Conservation (phyloP, 2,888 invertebrate genomes). For the Zhuqinia jingwanae region DNA sequence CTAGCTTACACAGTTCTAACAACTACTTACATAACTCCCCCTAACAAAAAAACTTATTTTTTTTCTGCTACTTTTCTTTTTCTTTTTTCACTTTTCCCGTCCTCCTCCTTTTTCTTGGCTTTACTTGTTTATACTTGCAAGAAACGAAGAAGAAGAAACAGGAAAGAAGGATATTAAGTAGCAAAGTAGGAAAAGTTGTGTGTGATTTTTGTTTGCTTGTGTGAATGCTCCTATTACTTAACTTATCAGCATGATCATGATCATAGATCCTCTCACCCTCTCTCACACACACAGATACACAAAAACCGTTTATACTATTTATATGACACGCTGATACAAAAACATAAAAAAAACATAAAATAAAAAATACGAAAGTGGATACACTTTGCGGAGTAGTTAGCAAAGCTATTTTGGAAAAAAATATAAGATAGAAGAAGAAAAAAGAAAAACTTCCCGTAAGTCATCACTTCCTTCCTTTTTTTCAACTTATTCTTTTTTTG, state of each 20-base stretch:
- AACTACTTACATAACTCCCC: neutral
- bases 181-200: neutral
- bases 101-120: neutral
- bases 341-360: neutral
- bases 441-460: constrained; percentile 38
- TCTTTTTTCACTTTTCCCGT: neutral
- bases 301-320: too few relatives aligned
- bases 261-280: constrained; percentile 4
- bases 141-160: neutral
- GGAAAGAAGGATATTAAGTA: too few relatives aligned
- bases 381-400: neutral
- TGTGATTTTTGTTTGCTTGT: constrained; percentile 30
- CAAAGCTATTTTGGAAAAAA: neutral
- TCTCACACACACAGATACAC: neutral
- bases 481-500: constrained; percentile 9
- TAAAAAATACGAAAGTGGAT: neutral
- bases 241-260: constrained; percentile 6
- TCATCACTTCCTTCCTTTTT: constrained; percentile 56
- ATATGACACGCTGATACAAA: neutral
- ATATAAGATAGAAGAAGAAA: too few relatives aligned
- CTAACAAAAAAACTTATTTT: neutral
- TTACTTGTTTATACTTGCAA: constrained; percentile 31
- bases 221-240: constrained; percentile 16
- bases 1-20: neutral
- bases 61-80: neutral